Evolutionary conservation across 2,888 invertebrate genomes (phyloP), one percentile per base, ranked within the genome.

Genomic region (Cantharis lateralis): DNA sequence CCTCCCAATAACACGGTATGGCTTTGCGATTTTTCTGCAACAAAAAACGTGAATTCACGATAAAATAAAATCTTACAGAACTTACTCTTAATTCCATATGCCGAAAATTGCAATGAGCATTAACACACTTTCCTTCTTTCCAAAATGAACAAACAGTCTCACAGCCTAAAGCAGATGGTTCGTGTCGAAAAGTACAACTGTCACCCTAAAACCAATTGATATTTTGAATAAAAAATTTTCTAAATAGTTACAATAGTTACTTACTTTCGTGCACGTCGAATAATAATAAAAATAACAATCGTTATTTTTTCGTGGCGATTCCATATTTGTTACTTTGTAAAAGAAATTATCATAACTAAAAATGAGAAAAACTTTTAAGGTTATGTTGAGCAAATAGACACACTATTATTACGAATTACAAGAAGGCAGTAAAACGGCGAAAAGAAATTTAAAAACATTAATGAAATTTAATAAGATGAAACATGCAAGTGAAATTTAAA

Each of bases 201-300:
- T 93, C 93, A 79, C 95, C 96, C 96, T 95, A 86, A 16, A 87
- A 87, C 70, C 78, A 74, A 79, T 75, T 18, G 73, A 63, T n/a
- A 24, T 28, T 16, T 28, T 68, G n/a, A n/a, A n/a, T n/a, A 71
- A 83, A 82, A 73, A 73, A 62, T n/a, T 63, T 75, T 71, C 71
- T 68, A 76, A 77, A 75, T 15, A 26, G 63, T 70, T 28, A 48
- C 75, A 78, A 78, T n/a, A n/a, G 2, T 7, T 48, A 48, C 89
- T 89, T 89, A 95, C 95, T 93, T 95, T 96, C 80, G 92, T 92
- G 88, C 96, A 96, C 80, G 94, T 94, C 75, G 95, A 95, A 87
- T 96, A 95, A 87, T 95, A 96, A 89, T 93, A 96, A 90, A 95
- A 96, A 89, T 96, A 96, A 89, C 96, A 96, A 88, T 96, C 96